These are phyloP conservation scores for Eleginops maclovinus DNA, from an alignment of 2,113 vertebrate genomes.

Conservation along the genomic window DNA sequence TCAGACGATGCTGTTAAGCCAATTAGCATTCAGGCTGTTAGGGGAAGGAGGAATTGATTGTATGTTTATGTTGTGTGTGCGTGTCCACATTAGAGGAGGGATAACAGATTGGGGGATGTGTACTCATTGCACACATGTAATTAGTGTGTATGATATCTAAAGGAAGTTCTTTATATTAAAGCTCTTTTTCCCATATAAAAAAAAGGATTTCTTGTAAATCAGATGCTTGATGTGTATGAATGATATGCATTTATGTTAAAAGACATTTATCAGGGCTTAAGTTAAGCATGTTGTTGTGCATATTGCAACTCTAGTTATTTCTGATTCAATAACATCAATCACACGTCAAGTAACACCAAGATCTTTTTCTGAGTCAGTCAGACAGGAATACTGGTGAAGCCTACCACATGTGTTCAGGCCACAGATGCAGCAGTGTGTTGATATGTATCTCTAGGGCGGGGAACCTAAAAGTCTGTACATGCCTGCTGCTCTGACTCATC, in stretches of 20 bases:
- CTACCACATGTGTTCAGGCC: constrained; percentile 23
- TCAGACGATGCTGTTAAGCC: background rate
- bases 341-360: background rate
- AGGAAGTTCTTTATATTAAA: background rate
- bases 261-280: background rate
- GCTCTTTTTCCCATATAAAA: too few relatives aligned
- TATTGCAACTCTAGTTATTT: background rate
- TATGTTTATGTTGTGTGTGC: background rate
- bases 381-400: background rate
- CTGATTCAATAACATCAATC: background rate
- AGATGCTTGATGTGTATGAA: too few relatives aligned
- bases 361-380: background rate
- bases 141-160: background rate
- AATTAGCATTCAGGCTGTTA: constrained; percentile 2
- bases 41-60: background rate
- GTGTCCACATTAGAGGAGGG: background rate
- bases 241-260: background rate
- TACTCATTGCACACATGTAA: background rate
- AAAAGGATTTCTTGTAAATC: background rate
- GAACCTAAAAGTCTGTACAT: constrained; percentile 74
- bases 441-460: constrained; percentile 73
- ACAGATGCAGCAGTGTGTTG: constrained; percentile 33
- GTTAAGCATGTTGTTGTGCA: background rate
- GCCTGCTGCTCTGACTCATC: constrained; percentile 79
- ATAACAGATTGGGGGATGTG: background rate